These are phyloP conservation scores for Camelus bactrianus DNA, from an alignment of 2,113 vertebrate species.

Conservation along the genomic window DNA sequence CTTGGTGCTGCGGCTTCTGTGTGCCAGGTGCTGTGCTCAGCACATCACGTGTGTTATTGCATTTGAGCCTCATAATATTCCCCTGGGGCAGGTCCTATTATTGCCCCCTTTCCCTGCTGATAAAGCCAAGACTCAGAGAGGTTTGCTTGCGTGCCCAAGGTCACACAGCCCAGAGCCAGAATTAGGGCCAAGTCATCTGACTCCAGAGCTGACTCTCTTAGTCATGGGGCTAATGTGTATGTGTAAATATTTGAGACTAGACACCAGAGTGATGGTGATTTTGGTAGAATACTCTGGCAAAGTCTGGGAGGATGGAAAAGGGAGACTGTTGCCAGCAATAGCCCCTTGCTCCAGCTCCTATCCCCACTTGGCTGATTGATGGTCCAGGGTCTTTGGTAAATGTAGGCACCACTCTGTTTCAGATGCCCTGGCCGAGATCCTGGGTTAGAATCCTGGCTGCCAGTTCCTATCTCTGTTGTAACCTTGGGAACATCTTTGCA, in stretches of 20 bases:
- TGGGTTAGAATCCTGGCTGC: background rate
- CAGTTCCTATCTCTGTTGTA: background rate
- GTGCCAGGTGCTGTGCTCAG: background rate
- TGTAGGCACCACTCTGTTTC: background rate
- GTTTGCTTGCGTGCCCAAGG: background rate
- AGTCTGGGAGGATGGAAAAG: background rate
- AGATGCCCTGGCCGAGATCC: background rate
- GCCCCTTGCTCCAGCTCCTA: background rate
- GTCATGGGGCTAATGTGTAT: background rate
- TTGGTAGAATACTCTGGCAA: background rate
- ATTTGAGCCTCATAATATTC: background rate
- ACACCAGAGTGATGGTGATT: background rate
- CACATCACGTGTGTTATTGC: rapidly evolving
- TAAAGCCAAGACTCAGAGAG: background rate
- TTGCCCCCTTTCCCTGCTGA: background rate
- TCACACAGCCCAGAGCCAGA: background rate
- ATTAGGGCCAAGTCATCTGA: background rate
- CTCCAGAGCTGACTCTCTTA: background rate
- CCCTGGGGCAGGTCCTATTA: no score
- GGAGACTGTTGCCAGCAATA: background rate
- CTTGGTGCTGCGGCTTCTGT: rapidly evolving
- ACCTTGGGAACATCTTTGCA: background rate
- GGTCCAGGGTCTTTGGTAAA: background rate
- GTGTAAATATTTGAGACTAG: background rate
- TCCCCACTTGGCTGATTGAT: background rate